Evolutionary conservation across 2,113 vertebrate genomes (phyloP).

Genomic region (Eudyptes chrysolophus): DNA sequence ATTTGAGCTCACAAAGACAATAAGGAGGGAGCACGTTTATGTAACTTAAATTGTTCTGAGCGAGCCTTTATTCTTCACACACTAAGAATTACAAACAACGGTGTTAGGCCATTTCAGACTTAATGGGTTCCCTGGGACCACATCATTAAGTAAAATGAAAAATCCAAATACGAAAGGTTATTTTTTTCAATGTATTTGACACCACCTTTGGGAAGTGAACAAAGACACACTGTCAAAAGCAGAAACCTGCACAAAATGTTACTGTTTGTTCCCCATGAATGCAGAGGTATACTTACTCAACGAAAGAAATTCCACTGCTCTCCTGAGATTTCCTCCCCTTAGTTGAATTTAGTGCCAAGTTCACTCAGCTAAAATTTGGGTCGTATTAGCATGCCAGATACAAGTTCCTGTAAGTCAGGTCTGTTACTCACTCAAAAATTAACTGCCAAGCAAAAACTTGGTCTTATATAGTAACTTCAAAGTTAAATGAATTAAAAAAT

Average conservation of each 20-base stretch:
- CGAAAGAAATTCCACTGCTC: conserved; percentile 73
- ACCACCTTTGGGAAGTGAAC: conserved; percentile 69
- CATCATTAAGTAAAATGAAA: conserved; percentile 41
- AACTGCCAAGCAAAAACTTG: not conserved
- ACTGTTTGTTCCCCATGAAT: conserved; percentile 67
- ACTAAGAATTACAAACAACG: not conserved
- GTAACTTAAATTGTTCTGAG: not conserved
- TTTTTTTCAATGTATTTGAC: conserved; percentile 71
- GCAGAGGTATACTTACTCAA: conserved; percentile 71
- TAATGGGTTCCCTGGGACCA: conserved; percentile 2
- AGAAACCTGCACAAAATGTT: conserved; percentile 72
- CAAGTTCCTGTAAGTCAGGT: not conserved
- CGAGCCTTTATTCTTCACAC: not conserved
- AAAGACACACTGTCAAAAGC: conserved; percentile 72
- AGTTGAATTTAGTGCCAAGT: conserved; percentile 52
- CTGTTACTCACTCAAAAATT: conserved; percentile 26
- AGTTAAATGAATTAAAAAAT: not conserved
- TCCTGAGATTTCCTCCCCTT: conserved; percentile 68
- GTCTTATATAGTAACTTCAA: not conserved
- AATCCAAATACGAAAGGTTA: conserved; percentile 43
- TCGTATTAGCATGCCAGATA: conserved; percentile 1
- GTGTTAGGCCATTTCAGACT: not conserved
- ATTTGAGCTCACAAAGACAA: not conserved
- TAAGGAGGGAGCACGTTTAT: not conserved
- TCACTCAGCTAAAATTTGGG: conserved; percentile 36